Evolutionary conservation across 2,113 vertebrate genomes (phyloP), one percentile per base, ranked within the genome.

Genomic region (Potamarius usumacintae): DNA sequence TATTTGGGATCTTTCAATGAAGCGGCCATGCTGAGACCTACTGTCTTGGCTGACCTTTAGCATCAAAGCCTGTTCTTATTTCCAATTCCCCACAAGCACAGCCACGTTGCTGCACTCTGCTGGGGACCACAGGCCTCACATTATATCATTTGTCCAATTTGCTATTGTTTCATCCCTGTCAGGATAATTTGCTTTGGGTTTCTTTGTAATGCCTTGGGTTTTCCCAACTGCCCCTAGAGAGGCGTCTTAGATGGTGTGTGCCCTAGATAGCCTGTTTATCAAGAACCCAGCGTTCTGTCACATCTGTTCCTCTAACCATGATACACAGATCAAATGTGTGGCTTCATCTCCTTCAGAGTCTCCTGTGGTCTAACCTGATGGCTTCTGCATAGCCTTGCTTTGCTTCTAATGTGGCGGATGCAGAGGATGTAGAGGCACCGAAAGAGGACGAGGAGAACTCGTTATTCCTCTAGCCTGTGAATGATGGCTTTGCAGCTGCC

Each of bases 141-240:
- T 95, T 94, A 95, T 94, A 95, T 95, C 94, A 95, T 96, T 95
- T 95, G 94, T 95, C 94, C 95, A 96, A 95, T 96, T 95, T 95
- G 93, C 94, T 94, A 94, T 95, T 95, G 95, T 96, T 96, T 96
- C 95, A 95, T 94, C 94, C 95, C 94, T 94, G 94, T 95, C 94
- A 95, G 92, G 94, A 94, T 95, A 96, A 96, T 96, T 95, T 95
- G 95, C 95, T 96, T 94, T 95, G 93, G 93, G 95, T 95, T 95
- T 92, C 92, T 91, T 89, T 92, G 93, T 92, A 94, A 94, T 93
- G 94, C 93, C 94, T 95, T 91, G 94, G 94, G 94, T 92, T 93
- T 96, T 94, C 81, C 87, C 86, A 90, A 86, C 53, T 87, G 85
- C 89, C 90, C 94, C 91, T 77, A n/a, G 92, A 94, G 95, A 95